Evolutionary conservation across 2,797 vertebrate species (phyloP).

Genomic region (Limnodromus scolopaceus): DNA sequence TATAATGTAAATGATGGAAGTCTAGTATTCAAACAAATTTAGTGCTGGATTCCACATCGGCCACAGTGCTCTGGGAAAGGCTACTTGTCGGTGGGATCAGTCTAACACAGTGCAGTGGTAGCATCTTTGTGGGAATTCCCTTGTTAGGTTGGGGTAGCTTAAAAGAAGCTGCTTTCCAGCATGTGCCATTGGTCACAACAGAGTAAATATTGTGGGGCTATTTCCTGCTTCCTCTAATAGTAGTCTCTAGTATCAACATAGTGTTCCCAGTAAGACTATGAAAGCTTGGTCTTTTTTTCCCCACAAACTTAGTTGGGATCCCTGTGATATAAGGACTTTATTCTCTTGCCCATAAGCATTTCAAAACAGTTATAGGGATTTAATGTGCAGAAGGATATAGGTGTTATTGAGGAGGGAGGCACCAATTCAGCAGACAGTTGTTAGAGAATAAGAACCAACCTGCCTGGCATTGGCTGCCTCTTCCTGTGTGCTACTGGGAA

Average conservation of each 20-base stretch:
- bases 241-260: fast-evolving
- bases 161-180: not conserved
- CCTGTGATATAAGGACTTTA: not conserved
- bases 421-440: not conserved
- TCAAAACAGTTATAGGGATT: not conserved
- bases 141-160: not conserved
- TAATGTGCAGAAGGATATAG: not conserved
- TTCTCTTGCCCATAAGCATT: not conserved
- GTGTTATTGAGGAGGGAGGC: not conserved
- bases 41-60: not conserved
- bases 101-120: fast-evolving
- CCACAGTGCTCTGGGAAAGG: not conserved
- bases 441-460: not conserved
- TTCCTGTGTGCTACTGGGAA: not conserved
- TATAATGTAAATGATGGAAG: not conserved
- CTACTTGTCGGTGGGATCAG: not conserved
- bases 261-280: not conserved
- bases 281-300: not conserved
- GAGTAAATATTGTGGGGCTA: not conserved
- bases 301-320: not conserved
- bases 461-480: not conserved
- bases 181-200: not conserved
- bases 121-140: not conserved
- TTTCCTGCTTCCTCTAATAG: not conserved
- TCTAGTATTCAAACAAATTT: not conserved